Evolutionary conservation across 2,113 vertebrate species (phyloP).

Genomic region (Gobiocypris rarus): DNA sequence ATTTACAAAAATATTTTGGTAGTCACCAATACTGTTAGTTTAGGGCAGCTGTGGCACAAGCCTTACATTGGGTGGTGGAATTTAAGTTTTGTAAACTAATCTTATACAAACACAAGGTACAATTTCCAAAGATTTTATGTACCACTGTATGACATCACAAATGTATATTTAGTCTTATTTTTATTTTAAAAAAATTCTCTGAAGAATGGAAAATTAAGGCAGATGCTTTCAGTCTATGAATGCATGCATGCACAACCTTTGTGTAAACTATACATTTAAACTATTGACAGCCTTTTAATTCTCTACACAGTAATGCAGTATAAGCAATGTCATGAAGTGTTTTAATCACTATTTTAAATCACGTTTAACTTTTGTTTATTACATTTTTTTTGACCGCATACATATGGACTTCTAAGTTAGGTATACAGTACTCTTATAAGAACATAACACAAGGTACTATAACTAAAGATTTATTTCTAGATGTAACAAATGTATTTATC

Average conservation of each 20-base stretch:
- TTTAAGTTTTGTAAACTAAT: not conserved
- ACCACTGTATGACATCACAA: not conserved
- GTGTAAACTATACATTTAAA: not conserved
- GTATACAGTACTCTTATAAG: not conserved
- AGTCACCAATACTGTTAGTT: no score
- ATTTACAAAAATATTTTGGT: no score
- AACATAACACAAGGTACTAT: not conserved
- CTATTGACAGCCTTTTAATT: not conserved
- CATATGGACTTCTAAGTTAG: not conserved
- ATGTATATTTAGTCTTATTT: not conserved
- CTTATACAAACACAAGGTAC: no score
- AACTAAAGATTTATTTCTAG: not conserved
- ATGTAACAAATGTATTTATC: not conserved
- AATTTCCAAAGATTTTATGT: not conserved
- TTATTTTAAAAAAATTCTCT: not conserved
- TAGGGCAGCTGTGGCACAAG: no score
- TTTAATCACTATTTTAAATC: no score
- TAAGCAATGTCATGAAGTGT: not conserved
- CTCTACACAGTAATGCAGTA: not conserved
- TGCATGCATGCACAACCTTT: not conserved
- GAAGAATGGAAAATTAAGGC: not conserved
- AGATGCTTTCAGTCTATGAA: not conserved
- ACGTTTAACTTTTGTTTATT: not conserved
- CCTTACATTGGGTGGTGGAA: no score
- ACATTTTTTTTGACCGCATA: not conserved